Percentiles rank a stretch among this genome's conserved stretches.
phyloP scores from a whole-genome alignment of 2,797 vertebrate genomes.

The Channallabes apus region DNA sequence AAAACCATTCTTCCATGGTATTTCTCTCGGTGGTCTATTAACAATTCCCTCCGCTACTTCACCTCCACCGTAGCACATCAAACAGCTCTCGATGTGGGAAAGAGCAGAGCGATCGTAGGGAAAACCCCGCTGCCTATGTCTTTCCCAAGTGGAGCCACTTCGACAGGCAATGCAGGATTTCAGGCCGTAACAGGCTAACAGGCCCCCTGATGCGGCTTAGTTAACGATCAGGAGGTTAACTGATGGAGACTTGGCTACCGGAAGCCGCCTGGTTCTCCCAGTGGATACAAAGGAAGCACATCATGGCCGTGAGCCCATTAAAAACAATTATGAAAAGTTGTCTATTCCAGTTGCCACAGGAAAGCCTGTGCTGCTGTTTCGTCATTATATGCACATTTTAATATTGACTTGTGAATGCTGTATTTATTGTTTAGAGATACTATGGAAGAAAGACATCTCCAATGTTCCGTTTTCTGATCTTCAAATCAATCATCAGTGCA shows the following conservation, averaged over 20 bases:
- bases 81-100: conserved; percentile 53
- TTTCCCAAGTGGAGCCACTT: conserved; percentile 28
- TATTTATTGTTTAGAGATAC: background rate
- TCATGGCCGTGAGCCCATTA: conserved; percentile 53
- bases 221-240: conserved; percentile 71
- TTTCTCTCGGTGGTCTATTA: conserved; percentile 44
- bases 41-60: conserved; percentile 37
- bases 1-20: conserved; percentile 37
- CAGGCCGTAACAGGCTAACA: conserved; percentile 62
- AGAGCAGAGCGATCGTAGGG: conserved; percentile 29
- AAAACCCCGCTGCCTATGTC: conserved; percentile 44
- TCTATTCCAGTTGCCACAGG: conserved; percentile 1
- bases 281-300: conserved; percentile 61
- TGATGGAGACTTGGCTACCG: conserved; percentile 75
- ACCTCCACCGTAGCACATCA: conserved; percentile 52
- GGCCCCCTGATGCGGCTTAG: conserved; percentile 56
- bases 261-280: conserved; percentile 67
- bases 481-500: background rate
- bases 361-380: background rate
- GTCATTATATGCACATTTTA: background rate
- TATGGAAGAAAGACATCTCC: background rate
- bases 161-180: conserved; percentile 34
- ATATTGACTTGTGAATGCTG: background rate
- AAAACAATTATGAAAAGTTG: conserved; percentile 51
- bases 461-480: background rate